Evolutionary conservation across 2,888 invertebrate species (phyloP).

Genomic region (Agriopis aurantiaria): DNA sequence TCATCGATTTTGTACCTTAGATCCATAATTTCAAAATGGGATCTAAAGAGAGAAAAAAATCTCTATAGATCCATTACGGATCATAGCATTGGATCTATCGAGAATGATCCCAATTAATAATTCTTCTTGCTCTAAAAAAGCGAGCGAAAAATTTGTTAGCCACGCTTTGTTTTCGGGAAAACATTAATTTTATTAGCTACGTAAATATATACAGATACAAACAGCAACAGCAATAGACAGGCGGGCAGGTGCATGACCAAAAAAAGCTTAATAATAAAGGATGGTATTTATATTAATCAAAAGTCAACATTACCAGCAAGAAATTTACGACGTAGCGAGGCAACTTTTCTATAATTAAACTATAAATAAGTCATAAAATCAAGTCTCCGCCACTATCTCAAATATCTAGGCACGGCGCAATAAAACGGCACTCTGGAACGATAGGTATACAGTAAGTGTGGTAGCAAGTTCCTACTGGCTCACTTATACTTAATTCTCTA

Average conservation of each 20-base stretch:
- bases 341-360: slow-evolving; percentile 55
- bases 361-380: slow-evolving; percentile 56
- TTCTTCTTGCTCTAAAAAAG: no score
- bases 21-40: no score
- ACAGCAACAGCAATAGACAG: background rate
- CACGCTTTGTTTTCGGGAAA: no score
- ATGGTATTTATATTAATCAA: slow-evolving; percentile 16
- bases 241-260: background rate
- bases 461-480: background rate
- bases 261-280: background rate
- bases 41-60: no score
- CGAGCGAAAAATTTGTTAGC: no score
- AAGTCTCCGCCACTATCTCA: slow-evolving; percentile 39
- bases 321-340: slow-evolving; percentile 26
- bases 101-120: no score
- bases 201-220: no score
- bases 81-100: no score
- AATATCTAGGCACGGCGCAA: slow-evolving; percentile 46
- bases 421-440: slow-evolving; percentile 38
- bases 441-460: slow-evolving; percentile 10
- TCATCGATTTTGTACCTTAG: no score
- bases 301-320: slow-evolving; percentile 19
- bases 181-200: no score
- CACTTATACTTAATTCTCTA: background rate
- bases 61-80: no score